Conservation (phyloP, 1,140 invertebrate species). For the Lordiphosa stackelbergi region DNA sequence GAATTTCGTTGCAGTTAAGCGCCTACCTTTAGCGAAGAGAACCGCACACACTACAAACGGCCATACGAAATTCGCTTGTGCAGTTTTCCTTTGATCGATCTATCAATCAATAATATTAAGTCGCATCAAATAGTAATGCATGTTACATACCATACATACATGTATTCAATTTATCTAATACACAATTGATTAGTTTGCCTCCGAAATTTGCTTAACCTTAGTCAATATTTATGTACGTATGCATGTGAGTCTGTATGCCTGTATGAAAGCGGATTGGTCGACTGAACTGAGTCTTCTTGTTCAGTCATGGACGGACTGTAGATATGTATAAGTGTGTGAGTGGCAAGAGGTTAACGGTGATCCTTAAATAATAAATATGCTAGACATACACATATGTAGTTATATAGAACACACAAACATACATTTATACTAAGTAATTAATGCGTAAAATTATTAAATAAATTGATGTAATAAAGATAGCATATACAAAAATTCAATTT, state of each 20-base stretch:
- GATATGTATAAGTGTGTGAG: slow-evolving; percentile 1
- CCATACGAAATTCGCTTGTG: too few relatives aligned
- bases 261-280: neutral
- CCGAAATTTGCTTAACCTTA: too few relatives aligned
- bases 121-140: too few relatives aligned
- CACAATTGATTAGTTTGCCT: too few relatives aligned
- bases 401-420: slow-evolving; percentile 12
- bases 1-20: too few relatives aligned
- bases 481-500: neutral
- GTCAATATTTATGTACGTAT: neutral
- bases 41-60: too few relatives aligned
- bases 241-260: neutral
- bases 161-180: too few relatives aligned
- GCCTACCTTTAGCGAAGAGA: too few relatives aligned
- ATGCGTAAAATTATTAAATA: slow-evolving; percentile 6
- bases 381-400: slow-evolving; percentile 7
- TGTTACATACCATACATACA: too few relatives aligned
- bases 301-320: slow-evolving; percentile 5
- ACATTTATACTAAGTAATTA: slow-evolving; percentile 9
- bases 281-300: neutral
- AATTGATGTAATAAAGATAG: slow-evolving; percentile 7
- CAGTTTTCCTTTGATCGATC: too few relatives aligned
- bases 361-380: slow-evolving; percentile 5
- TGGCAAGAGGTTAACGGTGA: slow-evolving; percentile 6
- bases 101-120: too few relatives aligned